A percentile compares a stretch with the other conserved stretches of the same genome.
Conservation (phyloP, 2,113 vertebrate genomes). For the Cairina moschata region DNA sequence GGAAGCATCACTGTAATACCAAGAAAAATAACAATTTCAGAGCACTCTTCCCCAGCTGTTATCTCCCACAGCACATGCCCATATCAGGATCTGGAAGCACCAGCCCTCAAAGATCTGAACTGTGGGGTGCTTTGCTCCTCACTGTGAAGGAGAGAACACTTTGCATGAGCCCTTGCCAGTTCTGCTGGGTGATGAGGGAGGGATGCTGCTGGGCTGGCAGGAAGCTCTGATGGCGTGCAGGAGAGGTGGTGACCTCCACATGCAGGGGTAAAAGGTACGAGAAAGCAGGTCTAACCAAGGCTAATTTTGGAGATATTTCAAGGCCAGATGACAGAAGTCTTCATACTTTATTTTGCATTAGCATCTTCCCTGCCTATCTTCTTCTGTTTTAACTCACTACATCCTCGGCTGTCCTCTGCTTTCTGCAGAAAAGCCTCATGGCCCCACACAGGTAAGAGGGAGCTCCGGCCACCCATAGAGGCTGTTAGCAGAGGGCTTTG, state of each 20-base stretch:
- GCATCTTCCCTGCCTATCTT: neutral
- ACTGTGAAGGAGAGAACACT: too few relatives aligned
- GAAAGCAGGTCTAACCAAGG: neutral
- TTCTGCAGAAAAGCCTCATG: neutral
- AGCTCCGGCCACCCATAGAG: neutral
- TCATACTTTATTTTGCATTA: neutral
- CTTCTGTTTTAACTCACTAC: neutral
- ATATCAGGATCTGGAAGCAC: neutral
- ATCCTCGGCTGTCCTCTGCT: neutral
- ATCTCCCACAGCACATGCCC: too few relatives aligned
- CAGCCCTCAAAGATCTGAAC: neutral
- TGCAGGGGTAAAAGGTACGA: neutral
- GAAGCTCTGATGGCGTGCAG: neutral
- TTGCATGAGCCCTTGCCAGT: neutral
- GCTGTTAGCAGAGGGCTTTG: neutral
- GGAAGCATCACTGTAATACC: neutral
- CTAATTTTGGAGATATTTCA: neutral
- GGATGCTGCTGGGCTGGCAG: neutral
- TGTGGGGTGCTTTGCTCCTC: neutral
- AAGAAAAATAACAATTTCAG: neutral
- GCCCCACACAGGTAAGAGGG: neutral
- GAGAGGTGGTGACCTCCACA: neutral
- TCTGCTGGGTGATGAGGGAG: neutral
- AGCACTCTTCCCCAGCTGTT: neutral
- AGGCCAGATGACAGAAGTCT: neutral